A percentile compares a stretch with the other conserved stretches of the same genome.
These are phyloP conservation scores for Xenopus petersii DNA, from an alignment of 2,797 vertebrate species.

Conservation along the genomic window DNA sequence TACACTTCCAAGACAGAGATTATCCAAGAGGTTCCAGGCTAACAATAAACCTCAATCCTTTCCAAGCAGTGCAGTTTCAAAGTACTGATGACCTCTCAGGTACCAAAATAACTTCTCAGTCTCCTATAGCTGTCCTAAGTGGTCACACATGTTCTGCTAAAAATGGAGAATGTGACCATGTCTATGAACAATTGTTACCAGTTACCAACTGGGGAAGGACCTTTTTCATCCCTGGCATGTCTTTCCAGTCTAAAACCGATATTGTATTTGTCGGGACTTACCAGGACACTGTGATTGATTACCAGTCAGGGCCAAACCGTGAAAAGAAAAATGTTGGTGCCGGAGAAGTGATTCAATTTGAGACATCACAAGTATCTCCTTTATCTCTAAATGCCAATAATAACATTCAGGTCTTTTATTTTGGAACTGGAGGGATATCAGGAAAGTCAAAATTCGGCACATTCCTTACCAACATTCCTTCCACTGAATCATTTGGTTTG, in stretches of 20 bases:
- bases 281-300: conserved; percentile 56
- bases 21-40: conserved; percentile 11
- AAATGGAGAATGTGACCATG: conserved; percentile 67
- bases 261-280: conserved; percentile 65
- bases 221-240: conserved; percentile 65
- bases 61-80: conserved; percentile 70
- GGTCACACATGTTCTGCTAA: conserved; percentile 69
- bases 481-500: conserved; percentile 61
- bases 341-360: conserved; percentile 50
- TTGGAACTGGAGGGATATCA: conserved; percentile 62
- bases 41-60: conserved; percentile 60
- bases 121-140: conserved; percentile 64
- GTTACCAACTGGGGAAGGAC: conserved; percentile 66
- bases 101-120: conserved; percentile 59
- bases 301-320: conserved; percentile 10
- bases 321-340: conserved; percentile 40
- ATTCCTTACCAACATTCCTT: conserved; percentile 63
- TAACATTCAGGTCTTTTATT: conserved; percentile 69
- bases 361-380: conserved; percentile 43
- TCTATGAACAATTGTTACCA: conserved; percentile 73
- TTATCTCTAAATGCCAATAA: conserved; percentile 58
- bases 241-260: conserved; percentile 60
- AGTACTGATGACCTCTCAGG: conserved; percentile 51
- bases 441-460: conserved; percentile 49
- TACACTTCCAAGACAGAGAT: conserved; percentile 28